Evolutionary conservation across 2,888 invertebrate species (phyloP).

Genomic region (Dichetophora obliterata): DNA sequence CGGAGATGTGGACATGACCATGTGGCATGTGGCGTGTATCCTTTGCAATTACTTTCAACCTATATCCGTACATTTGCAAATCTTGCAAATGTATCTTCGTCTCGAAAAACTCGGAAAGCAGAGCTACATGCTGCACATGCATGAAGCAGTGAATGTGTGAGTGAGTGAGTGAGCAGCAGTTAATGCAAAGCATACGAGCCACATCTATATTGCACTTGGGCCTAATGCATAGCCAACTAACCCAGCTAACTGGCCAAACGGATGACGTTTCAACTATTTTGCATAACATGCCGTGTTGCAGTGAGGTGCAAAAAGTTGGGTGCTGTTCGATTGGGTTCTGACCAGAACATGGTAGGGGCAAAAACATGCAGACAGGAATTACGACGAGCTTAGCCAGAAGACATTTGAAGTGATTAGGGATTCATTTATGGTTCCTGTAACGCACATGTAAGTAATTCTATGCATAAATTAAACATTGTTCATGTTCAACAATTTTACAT

Average conservation of each 20-base stretch:
- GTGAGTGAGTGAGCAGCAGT: background rate
- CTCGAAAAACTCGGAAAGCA: constrained; percentile 17
- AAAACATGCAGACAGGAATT: constrained; percentile 13
- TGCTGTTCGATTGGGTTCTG: background rate
- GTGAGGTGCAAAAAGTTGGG: background rate
- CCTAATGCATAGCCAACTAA: background rate
- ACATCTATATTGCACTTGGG: constrained; percentile 2
- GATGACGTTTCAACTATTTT: constrained; percentile 18
- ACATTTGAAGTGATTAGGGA: constrained; percentile 34
- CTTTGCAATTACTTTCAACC: constrained; percentile 64
- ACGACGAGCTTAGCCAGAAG: constrained; percentile 16
- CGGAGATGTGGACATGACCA: constrained; percentile 33
- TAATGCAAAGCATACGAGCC: background rate
- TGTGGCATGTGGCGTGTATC: constrained; percentile 53
- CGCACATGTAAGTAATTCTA: constrained; percentile 30
- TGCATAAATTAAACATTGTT: constrained; percentile 30
- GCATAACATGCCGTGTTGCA: constrained; percentile 35
- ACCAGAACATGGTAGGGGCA: background rate
- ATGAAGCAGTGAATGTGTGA: background rate
- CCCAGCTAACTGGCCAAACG: background rate
- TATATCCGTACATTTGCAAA: constrained; percentile 64
- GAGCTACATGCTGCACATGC: constrained; percentile 6
- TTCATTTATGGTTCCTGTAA: constrained; percentile 26
- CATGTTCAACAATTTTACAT: constrained; percentile 55
- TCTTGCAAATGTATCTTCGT: constrained; percentile 62